Base-by-base conservation (phyloP, 2,113 vertebrate genomes). In the Thymallus thymallus region DNA sequence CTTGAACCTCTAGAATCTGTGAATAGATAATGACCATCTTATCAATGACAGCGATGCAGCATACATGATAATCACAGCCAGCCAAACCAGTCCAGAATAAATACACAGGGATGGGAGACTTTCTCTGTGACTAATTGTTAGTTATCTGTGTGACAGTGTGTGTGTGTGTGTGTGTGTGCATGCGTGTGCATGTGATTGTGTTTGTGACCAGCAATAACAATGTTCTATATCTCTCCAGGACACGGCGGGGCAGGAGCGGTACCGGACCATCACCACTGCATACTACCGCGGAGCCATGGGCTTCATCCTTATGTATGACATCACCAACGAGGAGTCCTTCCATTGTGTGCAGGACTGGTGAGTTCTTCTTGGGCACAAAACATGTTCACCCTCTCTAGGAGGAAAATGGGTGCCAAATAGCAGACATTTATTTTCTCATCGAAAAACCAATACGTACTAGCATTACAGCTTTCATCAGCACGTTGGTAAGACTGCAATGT, bases 281-380 rank as follows among this genome's bases (percentile, higher is more conserved):
- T 91, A 91, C 82, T 91, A 91, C 84, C 88, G 90, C 0, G 90
- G 90, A 1, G 90, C 90, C 74, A 91, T 91, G 90, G 90, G 90
- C 79, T 91, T 91, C 80, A 91, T 91, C 78, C 89, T 91, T n/a
- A 91, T 91, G 90, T 91, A 91, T 12, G 90, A 91, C 82, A 91
- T 91, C 84, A 91, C 90, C 76, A 91, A 91, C 2, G 89, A 91
- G 73, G 90, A 91, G 84, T 91, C 90, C 20, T 91, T 91, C 5
- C 87, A 88, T 3, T 87, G 87, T 3, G 90, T 91, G 79, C 90
- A 91, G 82, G 90, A 91, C 82, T 91, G 90, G 90, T 91, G 75
- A 88, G 90, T 88, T 3, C 5, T 41, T 48, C 12, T 20, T 4
- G 60, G 41, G n/a, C 23, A 10, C 56, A 51, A 51, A 41, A 41